These are phyloP conservation scores for Styela clava DNA, from an alignment of 23 tunicate genomes.

Conservation along the genomic window DNA sequence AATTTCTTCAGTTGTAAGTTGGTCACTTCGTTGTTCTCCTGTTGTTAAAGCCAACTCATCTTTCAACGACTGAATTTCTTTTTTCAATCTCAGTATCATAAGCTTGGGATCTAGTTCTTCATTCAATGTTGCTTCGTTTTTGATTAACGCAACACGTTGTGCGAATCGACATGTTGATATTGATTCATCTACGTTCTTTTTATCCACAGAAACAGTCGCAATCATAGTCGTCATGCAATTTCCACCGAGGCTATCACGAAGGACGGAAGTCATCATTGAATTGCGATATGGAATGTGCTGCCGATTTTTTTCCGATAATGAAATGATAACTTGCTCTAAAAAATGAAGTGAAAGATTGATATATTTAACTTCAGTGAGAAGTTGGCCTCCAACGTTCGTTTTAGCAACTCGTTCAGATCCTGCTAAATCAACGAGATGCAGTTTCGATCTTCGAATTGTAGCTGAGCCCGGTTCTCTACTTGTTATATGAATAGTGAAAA, in stretches of 20 bases:
- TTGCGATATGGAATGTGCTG: constrained; percentile 93
- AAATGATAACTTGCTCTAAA: constrained; percentile 88
- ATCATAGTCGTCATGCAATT: constrained; percentile 99
- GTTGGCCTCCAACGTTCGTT: constrained; percentile 79
- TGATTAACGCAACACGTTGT: constrained; percentile 89
- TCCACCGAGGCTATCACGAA: constrained; percentile 93
- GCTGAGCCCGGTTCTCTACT: constrained; percentile 94
- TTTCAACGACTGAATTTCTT: constrained; percentile 79
- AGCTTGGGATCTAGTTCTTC: constrained; percentile 94
- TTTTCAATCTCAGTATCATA: constrained; percentile 85
- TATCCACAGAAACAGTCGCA: constrained; percentile 85
- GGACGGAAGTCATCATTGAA: constrained; percentile 97
- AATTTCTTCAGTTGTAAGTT: constrained; percentile 68
- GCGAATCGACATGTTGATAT: constrained; percentile 95
- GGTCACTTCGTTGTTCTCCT: constrained; percentile 73
- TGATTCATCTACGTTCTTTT: constrained; percentile 80
- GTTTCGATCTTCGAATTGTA: constrained; percentile 84
- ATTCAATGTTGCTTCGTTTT: constrained; percentile 88
- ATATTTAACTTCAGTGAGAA: constrained; percentile 88
- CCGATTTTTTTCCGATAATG: constrained; percentile 85
- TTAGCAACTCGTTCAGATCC: constrained; percentile 97
- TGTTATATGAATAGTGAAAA: constrained; percentile 93
- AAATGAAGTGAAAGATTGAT: constrained; percentile 94
- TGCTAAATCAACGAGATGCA: constrained; percentile 92
- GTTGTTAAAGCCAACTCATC: constrained; percentile 74